Evolutionary conservation across 2,888 invertebrate genomes (phyloP).

Genomic region (Chamaedrilus cognettii): DNA sequence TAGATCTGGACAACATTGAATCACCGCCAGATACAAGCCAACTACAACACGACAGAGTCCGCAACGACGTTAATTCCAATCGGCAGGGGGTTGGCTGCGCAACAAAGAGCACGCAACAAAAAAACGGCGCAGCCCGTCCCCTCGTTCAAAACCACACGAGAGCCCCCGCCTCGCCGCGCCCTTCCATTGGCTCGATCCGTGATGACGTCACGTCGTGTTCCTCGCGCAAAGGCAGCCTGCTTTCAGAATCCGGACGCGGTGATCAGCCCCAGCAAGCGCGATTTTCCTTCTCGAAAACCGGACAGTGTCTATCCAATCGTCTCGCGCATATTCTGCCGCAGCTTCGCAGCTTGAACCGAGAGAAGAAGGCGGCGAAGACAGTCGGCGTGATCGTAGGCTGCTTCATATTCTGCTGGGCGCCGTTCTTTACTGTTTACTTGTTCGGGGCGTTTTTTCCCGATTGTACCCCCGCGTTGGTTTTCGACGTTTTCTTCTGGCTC

Average conservation of each 20-base stretch:
- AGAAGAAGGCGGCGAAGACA: slow-evolving; percentile 96
- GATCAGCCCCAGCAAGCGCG: background rate
- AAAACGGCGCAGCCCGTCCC: no score
- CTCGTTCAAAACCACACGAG: no score
- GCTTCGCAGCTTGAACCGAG: slow-evolving; percentile 83
- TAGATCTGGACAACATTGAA: background rate
- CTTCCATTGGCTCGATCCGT: slow-evolving; percentile 1
- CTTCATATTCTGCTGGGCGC: slow-evolving; percentile 96
- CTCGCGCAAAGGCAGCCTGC: slow-evolving; percentile 6
- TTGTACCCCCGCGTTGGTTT: slow-evolving; percentile 78
- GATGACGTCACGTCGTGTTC: background rate
- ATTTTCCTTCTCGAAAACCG: slow-evolving; percentile 7
- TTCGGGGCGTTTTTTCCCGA: slow-evolving; percentile 77
- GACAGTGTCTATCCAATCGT: slow-evolving; percentile 1
- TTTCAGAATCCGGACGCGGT: background rate
- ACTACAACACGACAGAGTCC: slow-evolving; percentile 6
- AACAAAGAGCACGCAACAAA: background rate
- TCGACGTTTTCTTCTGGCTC: slow-evolving; percentile 93
- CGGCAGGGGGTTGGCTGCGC: background rate
- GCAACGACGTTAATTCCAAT: background rate
- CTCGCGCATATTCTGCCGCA: slow-evolving; percentile 73
- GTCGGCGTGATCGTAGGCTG: slow-evolving; percentile 96
- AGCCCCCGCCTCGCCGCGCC: background rate
- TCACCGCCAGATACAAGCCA: no score
- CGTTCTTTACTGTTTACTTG: slow-evolving; percentile 94